These are phyloP conservation scores for Clistopyga incitator DNA, from an alignment of 2,888 invertebrate genomes.

Conservation along the genomic window DNA sequence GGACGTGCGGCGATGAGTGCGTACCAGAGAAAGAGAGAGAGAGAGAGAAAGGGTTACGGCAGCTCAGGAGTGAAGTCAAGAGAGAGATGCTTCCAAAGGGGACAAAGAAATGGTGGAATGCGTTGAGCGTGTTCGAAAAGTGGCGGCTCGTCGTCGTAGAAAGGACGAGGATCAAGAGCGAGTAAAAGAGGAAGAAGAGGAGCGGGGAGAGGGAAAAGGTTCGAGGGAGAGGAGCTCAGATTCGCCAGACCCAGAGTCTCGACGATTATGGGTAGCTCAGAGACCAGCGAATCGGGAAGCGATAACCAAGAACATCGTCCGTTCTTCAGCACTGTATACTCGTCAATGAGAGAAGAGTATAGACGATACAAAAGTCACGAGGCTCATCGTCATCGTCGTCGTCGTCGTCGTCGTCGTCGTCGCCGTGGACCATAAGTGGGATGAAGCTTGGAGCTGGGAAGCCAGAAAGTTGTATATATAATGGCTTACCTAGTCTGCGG, in stretches of 20 bases:
- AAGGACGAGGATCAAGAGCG: slow-evolving; percentile 51
- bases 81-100: slow-evolving; percentile 64
- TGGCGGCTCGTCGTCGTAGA: slow-evolving; percentile 61
- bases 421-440: slow-evolving; percentile 7
- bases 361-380: slow-evolving; percentile 1
- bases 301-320: slow-evolving; percentile 29
- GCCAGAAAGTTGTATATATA: slow-evolving; percentile 31
- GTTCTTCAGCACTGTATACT: not conserved
- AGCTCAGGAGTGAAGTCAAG: slow-evolving; percentile 30
- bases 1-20: slow-evolving; percentile 41
- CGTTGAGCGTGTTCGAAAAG: slow-evolving; percentile 75
- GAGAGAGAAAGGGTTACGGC: slow-evolving; percentile 10
- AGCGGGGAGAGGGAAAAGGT: slow-evolving; percentile 22
- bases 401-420: no score
- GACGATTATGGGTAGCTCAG: slow-evolving; percentile 43
- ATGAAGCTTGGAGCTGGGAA: not conserved
- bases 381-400: slow-evolving; percentile 44
- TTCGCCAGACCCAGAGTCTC: slow-evolving; percentile 52
- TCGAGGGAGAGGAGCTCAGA: slow-evolving; percentile 54
- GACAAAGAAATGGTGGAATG: slow-evolving; percentile 81
- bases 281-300: slow-evolving; percentile 55
- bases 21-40: not conserved
- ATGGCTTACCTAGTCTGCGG: slow-evolving; percentile 95
- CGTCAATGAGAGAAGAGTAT: not conserved
- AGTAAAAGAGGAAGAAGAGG: slow-evolving; percentile 30